These are phyloP conservation scores for Mallotus villosus DNA, from an alignment of 2,797 vertebrate genomes.

Conservation along the genomic window DNA sequence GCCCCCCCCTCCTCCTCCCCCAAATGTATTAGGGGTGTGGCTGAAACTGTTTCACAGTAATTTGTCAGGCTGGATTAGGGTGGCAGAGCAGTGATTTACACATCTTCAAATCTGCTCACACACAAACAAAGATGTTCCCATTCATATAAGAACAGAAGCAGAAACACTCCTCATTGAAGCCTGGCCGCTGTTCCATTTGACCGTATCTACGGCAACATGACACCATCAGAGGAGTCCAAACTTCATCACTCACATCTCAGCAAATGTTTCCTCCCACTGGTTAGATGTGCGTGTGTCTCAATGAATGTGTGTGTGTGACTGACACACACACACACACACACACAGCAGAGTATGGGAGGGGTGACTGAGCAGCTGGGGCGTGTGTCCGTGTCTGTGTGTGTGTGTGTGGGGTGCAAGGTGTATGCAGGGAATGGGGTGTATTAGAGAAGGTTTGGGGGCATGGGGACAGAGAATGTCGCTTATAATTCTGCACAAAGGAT, in stretches of 20 bases:
- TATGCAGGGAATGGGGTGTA: background rate
- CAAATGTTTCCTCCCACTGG: background rate
- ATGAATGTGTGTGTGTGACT: background rate
- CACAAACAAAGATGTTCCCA: background rate
- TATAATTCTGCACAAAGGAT: constrained; percentile 26
- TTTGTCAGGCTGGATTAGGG: constrained; percentile 6
- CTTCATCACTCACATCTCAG: too few relatives aligned
- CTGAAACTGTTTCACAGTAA: background rate
- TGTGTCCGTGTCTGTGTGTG: background rate
- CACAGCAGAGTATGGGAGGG: too few relatives aligned
- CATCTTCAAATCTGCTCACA: background rate
- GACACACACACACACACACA: too few relatives aligned
- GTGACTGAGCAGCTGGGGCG: too few relatives aligned
- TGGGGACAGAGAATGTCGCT: constrained; percentile 40
- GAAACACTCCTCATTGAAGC: background rate
- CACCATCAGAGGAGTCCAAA: background rate
- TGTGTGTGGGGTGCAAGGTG: constrained; percentile 12
- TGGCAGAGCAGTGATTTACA: constrained; percentile 5
- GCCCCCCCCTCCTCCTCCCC: constrained; percentile 3
- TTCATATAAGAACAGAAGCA: background rate
- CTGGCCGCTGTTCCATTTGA: background rate
- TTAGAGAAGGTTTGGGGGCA: constrained; percentile 7
- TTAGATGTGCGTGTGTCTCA: background rate
- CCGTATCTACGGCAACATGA: background rate
- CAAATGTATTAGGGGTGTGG: background rate